phyloP scores from a whole-genome alignment of 1,140 invertebrate genomes.

The Diabrotica undecimpunctata region DNA sequence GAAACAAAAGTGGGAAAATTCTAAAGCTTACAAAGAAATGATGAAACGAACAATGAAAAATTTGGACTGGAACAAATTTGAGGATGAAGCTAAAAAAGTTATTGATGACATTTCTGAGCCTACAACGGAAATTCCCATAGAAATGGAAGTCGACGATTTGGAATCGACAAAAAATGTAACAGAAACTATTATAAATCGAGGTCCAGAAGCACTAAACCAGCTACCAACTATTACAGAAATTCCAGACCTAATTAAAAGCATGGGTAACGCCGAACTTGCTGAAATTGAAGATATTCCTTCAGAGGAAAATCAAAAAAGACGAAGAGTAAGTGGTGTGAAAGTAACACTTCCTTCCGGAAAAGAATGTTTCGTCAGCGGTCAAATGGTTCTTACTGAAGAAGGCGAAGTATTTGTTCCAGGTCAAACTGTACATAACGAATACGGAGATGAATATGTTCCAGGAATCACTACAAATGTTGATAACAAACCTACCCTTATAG shows the following conservation, averaged over 20 bases:
- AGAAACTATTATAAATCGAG: conserved; percentile 51
- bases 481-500: conserved; percentile 62
- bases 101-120: conserved; percentile 48
- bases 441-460: conserved; percentile 65
- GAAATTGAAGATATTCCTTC: conserved; percentile 58
- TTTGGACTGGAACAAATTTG: conserved; percentile 61
- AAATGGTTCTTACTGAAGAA: conserved; percentile 64
- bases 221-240: conserved; percentile 64
- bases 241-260: conserved; percentile 58
- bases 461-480: conserved; percentile 68
- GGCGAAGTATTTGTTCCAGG: conserved; percentile 69
- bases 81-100: conserved; percentile 53
- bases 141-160: conserved; percentile 53
- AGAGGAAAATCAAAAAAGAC: conserved; percentile 59
- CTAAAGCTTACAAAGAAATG: conserved; percentile 57
- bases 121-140: conserved; percentile 38
- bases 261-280: conserved; percentile 57
- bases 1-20: conserved; percentile 47
- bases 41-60: conserved; percentile 56
- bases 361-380: conserved; percentile 62
- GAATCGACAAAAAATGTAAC: conserved; percentile 56
- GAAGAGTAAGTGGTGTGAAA: conserved; percentile 44
- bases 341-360: conserved; percentile 47
- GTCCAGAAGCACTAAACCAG: conserved; percentile 50
- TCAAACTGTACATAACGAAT: conserved; percentile 66